Evolutionary conservation across 2,888 invertebrate species (phyloP).

Genomic region (Taphrorychus bicolor): DNA sequence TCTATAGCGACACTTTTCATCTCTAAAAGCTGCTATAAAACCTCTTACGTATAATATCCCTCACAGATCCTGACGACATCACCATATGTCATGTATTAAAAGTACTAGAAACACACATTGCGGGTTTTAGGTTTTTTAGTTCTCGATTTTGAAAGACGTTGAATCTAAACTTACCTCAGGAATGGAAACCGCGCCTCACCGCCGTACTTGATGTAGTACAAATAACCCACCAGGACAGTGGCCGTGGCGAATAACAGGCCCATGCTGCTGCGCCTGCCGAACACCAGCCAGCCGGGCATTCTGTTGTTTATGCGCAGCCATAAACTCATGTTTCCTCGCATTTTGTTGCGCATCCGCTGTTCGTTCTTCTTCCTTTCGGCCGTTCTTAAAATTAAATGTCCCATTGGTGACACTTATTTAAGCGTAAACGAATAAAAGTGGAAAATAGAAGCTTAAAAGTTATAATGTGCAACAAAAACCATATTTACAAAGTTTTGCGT

Average conservation of each 20-base stretch:
- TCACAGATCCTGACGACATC: slow-evolving; percentile 47
- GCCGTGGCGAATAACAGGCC: slow-evolving; percentile 65
- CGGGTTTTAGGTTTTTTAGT: slow-evolving; percentile 3
- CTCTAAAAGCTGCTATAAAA: slow-evolving; percentile 53
- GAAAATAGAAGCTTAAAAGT: slow-evolving; percentile 10
- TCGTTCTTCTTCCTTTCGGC: slow-evolving; percentile 68
- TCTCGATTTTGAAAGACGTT: not conserved
- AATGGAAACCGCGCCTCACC: slow-evolving; percentile 50
- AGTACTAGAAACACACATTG: slow-evolving; percentile 47
- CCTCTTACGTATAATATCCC: slow-evolving; percentile 49
- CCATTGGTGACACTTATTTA: slow-evolving; percentile 5
- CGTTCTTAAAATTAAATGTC: slow-evolving; percentile 59
- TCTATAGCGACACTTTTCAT: not conserved
- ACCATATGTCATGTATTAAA: slow-evolving; percentile 55
- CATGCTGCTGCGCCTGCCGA: slow-evolving; percentile 57
- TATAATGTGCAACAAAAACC: slow-evolving; percentile 1
- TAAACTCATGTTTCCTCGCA: slow-evolving; percentile 54
- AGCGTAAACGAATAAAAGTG: slow-evolving; percentile 4
- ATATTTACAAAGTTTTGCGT: slow-evolving; percentile 18
- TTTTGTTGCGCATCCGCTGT: slow-evolving; percentile 62
- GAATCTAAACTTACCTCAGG: slow-evolving; percentile 50
- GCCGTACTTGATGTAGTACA: slow-evolving; percentile 65
- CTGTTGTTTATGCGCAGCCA: slow-evolving; percentile 56
- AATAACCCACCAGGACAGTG: slow-evolving; percentile 66
- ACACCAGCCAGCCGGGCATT: slow-evolving; percentile 58